Evolutionary conservation across 23 tunicate species (phyloP), one percentile per base, ranked within the genome.

Genomic region (Phallusia fumigata): DNA sequence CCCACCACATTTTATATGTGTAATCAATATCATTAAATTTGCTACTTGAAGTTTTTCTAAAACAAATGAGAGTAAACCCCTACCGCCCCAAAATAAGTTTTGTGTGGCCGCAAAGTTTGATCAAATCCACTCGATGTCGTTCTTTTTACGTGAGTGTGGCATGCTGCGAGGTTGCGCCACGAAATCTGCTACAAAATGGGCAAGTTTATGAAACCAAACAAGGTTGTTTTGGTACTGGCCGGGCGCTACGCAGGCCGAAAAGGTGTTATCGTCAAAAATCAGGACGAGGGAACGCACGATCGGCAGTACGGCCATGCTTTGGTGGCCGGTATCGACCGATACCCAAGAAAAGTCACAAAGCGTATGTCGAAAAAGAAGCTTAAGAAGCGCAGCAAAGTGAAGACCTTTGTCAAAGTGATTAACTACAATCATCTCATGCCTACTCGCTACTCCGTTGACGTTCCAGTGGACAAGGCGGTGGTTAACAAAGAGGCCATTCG

Each of bases 341-440:
- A 97, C 78, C 99, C 99, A 26, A 88, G 99, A 11, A 97, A 92
- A 75, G 99, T 97, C 30, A 97, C 99, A 51, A 92, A 84, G 76
- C 72, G 83, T 35, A 92, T 92, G 97, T 85, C 95, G 30, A 97
- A 97, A 76, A 97, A 97, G 95, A 88, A 92, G 86, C 36, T 97
- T 19, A 92, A 83, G 84, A 86, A 84, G 89, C 91, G 99, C 65
- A 94, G 79, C 64, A 92, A 87, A 73, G 84, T 97, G 81, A 97
- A 97, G 97, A 88, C 96, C 82, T 97, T 97, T 73, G 99, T 97
- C 51, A 97, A 97, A 65, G 95, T 97, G 34, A 35, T 97, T 36
- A 97, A 97, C 86, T 97, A 92, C 95, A 97, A 97, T 84, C 99
- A 97, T 85, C 82, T 97, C 33, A 97, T 97, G 99, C 99, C 99